Conservation (phyloP, 2,888 invertebrate genomes). For the Leptinotarsa haldemani region DNA sequence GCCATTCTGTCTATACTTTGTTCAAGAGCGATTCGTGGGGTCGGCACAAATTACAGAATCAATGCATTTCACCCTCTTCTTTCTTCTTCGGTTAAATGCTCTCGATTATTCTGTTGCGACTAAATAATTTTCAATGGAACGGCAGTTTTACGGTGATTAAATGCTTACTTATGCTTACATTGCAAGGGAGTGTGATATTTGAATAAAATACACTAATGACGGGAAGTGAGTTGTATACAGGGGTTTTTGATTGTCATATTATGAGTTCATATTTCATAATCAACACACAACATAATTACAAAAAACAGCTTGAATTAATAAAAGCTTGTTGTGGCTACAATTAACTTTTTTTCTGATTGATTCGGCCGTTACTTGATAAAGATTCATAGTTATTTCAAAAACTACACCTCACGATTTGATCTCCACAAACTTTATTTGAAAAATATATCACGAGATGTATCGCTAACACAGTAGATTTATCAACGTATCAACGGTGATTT, state of each 20-base stretch:
- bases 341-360: too few species aligned
- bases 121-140: conserved; percentile 25
- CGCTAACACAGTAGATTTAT: too few species aligned
- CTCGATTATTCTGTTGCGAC: conserved; percentile 28
- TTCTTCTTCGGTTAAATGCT: conserved; percentile 48
- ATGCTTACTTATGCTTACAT: conserved; percentile 29
- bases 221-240: background rate
- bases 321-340: too few species aligned
- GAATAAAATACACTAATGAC: conserved; percentile 17
- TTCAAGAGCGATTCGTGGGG: conserved; percentile 57
- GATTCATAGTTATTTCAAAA: too few species aligned
- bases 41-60: conserved; percentile 56
- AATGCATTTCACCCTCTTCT: conserved; percentile 54
- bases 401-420: too few species aligned
- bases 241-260: background rate
- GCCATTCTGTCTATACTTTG: conserved; percentile 66
- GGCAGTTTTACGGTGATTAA: conserved; percentile 24
- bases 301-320: too few species aligned
- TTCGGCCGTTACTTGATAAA: too few species aligned
- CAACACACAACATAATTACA: too few species aligned
- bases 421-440: too few species aligned
- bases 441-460: too few species aligned
- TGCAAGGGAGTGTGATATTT: conserved; percentile 12
- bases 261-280: too few species aligned
- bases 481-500: too few species aligned